phyloP scores from a whole-genome alignment of 2,797 vertebrate genomes.

The Columba guinea region DNA sequence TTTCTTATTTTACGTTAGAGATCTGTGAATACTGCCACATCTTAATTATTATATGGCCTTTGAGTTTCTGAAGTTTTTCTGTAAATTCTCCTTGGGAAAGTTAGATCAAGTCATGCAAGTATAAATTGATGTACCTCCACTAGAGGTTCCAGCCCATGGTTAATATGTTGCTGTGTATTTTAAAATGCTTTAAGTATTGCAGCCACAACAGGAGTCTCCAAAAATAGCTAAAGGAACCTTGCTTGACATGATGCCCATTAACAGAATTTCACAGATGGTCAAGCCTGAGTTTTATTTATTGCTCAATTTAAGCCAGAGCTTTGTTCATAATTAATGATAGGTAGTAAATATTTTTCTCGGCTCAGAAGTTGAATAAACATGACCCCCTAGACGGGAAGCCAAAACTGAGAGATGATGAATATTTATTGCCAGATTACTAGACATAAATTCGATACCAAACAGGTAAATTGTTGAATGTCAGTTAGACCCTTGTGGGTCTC shows the following conservation, averaged over 20 bases:
- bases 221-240: slow-evolving; percentile 35
- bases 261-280: slow-evolving; percentile 68
- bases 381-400: slow-evolving; percentile 57
- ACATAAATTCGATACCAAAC: slow-evolving; percentile 47
- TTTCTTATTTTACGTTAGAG: not conserved
- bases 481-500: not conserved
- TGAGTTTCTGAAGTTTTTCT: not conserved
- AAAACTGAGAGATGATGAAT: slow-evolving; percentile 62
- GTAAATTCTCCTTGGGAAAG: not conserved
- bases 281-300: slow-evolving; percentile 65
- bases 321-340: slow-evolving; percentile 71
- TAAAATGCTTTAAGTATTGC: slow-evolving; percentile 11
- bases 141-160: slow-evolving; percentile 20
- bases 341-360: slow-evolving; percentile 54
- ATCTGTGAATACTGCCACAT: not conserved
- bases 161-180: slow-evolving; percentile 32
- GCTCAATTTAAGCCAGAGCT: slow-evolving; percentile 56
- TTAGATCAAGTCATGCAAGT: not conserved
- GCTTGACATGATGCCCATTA: slow-evolving; percentile 48
- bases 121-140: not conserved
- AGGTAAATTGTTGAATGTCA: slow-evolving; percentile 14
- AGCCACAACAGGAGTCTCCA: slow-evolving; percentile 30
- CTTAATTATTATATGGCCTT: not conserved
- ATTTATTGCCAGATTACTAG: slow-evolving; percentile 61
- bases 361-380: slow-evolving; percentile 68